Base-by-base conservation (phyloP, 2,797 vertebrate genomes). In the Petrocephalus sullivani region DNA sequence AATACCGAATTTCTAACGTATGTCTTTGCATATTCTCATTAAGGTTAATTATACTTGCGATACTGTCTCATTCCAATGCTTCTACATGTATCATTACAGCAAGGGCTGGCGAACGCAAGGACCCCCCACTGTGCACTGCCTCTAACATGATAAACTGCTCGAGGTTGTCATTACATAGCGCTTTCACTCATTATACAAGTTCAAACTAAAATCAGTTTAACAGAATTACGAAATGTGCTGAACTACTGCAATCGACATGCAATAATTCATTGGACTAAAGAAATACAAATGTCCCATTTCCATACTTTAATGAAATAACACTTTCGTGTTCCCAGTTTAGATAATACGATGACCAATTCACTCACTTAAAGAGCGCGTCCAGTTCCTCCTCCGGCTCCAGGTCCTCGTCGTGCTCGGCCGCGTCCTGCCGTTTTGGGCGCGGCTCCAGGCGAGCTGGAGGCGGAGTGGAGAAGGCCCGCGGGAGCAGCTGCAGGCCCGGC, bases 301-400 rank as follows among this genome's bases (percentile, higher is more conserved):
- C 33, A 14, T 19, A 75, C n/a, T 64, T 5, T n/a, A 83, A 0
- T 53, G 28, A 75, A 21, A 53, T 71, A 46, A 75, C 28, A 71
- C 23, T 71, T 71, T 71, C 28, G 33, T 46, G 19, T 16, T 78
- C 71, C 33, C 71, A 78, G 6, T 46, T 46, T 78, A 46, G 41
- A 75, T 41, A 46, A 46, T 7, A 46, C 19, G 14, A 49, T 82
- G 37, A 57, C 85, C 12, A 12, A 86, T 4, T 78, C 3, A 19
- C 94, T 94, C 90, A 96, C 96, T 91, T 90, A 16, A 92, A 12
- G 85, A 96, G 6, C 1, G 90, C 86, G 85, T 94, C 87, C 2
- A 96, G 87, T 86, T 94, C 93, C 84, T 93, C 94, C 21, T 94
- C 94, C 3, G 92, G 88, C 0, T 89, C 93, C 10, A 61, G 8